Base-by-base conservation (phyloP, 2,797 vertebrate genomes). In the Liasis olivaceus region DNA sequence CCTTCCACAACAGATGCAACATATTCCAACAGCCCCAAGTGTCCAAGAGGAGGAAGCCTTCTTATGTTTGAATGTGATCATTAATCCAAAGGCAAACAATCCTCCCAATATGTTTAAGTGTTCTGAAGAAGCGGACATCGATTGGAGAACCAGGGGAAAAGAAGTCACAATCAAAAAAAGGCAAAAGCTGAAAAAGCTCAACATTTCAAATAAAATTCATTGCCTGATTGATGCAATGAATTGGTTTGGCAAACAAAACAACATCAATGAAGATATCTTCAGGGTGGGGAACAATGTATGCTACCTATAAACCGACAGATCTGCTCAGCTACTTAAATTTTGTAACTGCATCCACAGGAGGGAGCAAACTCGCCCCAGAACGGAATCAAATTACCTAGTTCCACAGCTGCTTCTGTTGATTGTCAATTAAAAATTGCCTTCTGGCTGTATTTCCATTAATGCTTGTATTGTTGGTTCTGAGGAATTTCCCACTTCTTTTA, bases 351-450 rank as follows among this genome's bases (percentile, higher is more conserved):
- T 89, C 60, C 81, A 90, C 85, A 92, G 90, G 26, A 90, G 85
- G 81, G 94, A 11, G 94, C 36, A 95, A 96, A 96, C 0, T 22
- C 88, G 17, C 92, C 9, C 94, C 93, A 95, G 3, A 90, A 66
- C 62, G 54, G 91, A 96, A 97, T 95, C 81, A 93, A 93, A 96
- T 96, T 95, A 94, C 63, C 93, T 90, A 62, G 60, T 36, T 89
- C 85, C 42, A 91, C 62, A 96, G 56, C 36, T 95, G 66, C 66
- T 95, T 94, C 92, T 92, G 17, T 81, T 93, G 93, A 95, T 81
- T 92, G 95, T 93, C 2, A 91, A 89, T 87, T 93, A 42, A 89
- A 94, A 24, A 2, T n/a, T 86, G 51, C 42, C 93, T 3, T 58
- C 72, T 92, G 85, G 93, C 92, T 90, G 24, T 92, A 85, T 93